Percentiles rank a stretch among this genome's conserved stretches.
These are phyloP conservation scores for Tetanocera ferruginea DNA, from an alignment of 2,888 invertebrate species.

Conservation along the genomic window DNA sequence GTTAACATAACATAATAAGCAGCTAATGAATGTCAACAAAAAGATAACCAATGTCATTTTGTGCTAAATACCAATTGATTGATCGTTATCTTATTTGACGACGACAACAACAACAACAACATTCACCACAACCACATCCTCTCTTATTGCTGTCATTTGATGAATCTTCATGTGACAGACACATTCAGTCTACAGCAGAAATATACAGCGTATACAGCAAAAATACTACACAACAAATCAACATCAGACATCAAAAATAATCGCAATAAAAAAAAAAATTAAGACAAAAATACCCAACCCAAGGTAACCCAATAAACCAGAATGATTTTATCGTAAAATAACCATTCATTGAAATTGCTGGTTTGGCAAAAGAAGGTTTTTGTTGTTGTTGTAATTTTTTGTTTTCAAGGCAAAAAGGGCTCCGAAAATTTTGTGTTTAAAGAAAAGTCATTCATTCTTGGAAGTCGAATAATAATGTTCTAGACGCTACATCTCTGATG, in stretches of 20 bases:
- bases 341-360: no score
- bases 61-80: constrained; percentile 37
- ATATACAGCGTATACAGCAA: background rate
- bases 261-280: background rate
- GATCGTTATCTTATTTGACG: constrained; percentile 25
- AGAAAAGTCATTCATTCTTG: no score
- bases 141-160: constrained; percentile 19
- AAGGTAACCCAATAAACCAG: background rate
- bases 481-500: no score
- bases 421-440: no score
- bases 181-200: background rate
- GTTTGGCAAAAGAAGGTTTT: no score
- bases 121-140: background rate
- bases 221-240: background rate
- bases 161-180: background rate
- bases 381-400: background rate
- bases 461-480: no score
- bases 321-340: no score
- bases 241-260: background rate
- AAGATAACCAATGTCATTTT: constrained; percentile 34
- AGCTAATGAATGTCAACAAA: constrained; percentile 35
- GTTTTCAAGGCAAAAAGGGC: no score
- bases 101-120: constrained; percentile 10
- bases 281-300: background rate
- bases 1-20: constrained; percentile 35